Evolutionary conservation across 2,113 vertebrate species (phyloP).

Genomic region (Suricata suricatta): DNA sequence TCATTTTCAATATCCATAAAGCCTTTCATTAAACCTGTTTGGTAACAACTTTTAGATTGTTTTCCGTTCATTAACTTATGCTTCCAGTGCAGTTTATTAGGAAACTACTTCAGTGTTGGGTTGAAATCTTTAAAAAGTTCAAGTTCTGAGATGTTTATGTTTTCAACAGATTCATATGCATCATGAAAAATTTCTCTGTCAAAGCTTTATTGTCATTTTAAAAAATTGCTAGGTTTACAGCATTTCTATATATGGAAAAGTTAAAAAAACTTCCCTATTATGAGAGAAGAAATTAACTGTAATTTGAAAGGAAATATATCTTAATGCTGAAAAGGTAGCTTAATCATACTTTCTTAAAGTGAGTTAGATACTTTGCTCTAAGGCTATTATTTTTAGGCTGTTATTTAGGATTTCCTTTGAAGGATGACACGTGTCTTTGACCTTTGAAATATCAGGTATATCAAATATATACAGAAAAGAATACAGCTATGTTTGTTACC

Average conservation of each 20-base stretch:
- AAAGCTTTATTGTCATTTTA: neutral
- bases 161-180: neutral
- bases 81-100: neutral
- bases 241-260: neutral
- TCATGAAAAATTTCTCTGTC: neutral
- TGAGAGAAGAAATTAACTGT: neutral
- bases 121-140: neutral
- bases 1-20: constrained; percentile 23
- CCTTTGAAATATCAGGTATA: neutral
- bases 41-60: neutral
- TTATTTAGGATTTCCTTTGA: constrained; percentile 33
- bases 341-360: constrained; percentile 5
- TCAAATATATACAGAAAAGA: neutral
- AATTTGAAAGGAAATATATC: constrained; percentile 38
- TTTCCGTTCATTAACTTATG: neutral
- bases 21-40: neutral
- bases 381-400: neutral
- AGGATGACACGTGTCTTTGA: neutral
- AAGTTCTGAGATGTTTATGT: neutral
- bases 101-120: neutral
- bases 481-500: neutral
- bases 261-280: neutral
- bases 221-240: neutral
- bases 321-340: neutral
- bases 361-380: neutral